A percentile compares a stretch with the other conserved stretches of the same genome.
Conservation (phyloP, 53 echinoderm and acorn worm species). For the Patiria pectinifera region DNA sequence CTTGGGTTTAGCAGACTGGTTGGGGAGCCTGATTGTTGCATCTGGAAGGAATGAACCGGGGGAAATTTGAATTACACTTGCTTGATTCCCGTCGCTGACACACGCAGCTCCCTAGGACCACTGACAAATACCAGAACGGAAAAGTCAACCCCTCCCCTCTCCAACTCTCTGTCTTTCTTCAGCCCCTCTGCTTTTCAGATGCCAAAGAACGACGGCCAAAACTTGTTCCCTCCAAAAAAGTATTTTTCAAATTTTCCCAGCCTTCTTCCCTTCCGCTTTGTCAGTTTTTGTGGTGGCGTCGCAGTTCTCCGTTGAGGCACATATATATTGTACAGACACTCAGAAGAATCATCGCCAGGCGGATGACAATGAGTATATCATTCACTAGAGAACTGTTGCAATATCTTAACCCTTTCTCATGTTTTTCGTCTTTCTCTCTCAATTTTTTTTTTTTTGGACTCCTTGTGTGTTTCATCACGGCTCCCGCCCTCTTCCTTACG, state of each 20-base stretch:
- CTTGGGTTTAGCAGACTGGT: background rate
- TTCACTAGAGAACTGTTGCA: background rate
- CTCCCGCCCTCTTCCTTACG: background rate
- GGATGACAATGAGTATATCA: background rate
- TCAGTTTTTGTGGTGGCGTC: background rate
- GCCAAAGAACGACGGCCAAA: background rate
- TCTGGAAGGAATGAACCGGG: constrained; percentile 23
- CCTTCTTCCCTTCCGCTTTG: background rate
- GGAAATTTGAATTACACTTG: constrained; percentile 35
- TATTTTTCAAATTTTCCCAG: background rate
- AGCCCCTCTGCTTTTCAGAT: background rate
- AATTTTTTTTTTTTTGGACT: background rate
- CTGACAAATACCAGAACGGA: background rate
- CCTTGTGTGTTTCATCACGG: constrained; percentile 1
- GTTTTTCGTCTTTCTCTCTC: background rate
- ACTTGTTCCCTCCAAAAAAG: background rate
- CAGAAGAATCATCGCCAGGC: background rate
- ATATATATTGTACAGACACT: background rate
- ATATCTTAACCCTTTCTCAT: background rate
- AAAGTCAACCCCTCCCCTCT: background rate
- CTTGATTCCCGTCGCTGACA: background rate
- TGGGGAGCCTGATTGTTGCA: background rate
- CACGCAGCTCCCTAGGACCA: background rate
- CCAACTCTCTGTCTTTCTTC: background rate
- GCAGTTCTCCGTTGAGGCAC: background rate